These are phyloP conservation scores for Chondrilla cf. caribensis DNA, from an alignment of 37 sponge, comb jelly and placozoan species.

Conservation along the genomic window DNA sequence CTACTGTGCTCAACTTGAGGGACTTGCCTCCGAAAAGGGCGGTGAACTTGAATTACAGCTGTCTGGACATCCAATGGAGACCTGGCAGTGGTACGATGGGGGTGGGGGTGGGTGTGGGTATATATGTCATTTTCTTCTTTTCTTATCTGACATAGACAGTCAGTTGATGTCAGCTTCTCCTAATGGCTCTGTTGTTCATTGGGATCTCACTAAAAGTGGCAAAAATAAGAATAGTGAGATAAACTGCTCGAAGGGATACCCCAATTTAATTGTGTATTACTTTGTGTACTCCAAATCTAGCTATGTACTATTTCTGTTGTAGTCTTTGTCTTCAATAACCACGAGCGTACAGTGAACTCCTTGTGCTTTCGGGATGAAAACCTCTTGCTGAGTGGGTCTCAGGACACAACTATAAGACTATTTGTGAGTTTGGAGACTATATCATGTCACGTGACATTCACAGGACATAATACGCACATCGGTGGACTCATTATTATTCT, in stretches of 20 bases:
- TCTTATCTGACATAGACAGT: slow-evolving; percentile 31
- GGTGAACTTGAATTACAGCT: slow-evolving; percentile 72
- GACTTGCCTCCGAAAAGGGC: slow-evolving; percentile 52
- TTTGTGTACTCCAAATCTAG: too few relatives aligned
- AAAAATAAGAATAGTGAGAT: slow-evolving; percentile 41
- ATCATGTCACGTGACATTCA: not conserved
- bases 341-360: slow-evolving; percentile 77
- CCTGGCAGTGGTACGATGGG: slow-evolving; percentile 59
- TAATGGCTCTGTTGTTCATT: slow-evolving; percentile 75
- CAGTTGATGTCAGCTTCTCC: slow-evolving; percentile 79
- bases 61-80: slow-evolving; percentile 75
- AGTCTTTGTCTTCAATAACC: slow-evolving; percentile 71
- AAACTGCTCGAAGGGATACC: too few relatives aligned
- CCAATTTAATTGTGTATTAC: too few relatives aligned
- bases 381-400: slow-evolving; percentile 77
- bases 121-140: slow-evolving; percentile 15
- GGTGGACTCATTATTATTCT: not conserved
- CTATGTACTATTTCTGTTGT: not conserved
- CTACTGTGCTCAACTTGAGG: slow-evolving; percentile 20
- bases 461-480: not conserved
- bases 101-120: slow-evolving; percentile 27
- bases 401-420: slow-evolving; percentile 57
- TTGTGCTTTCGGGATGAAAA: slow-evolving; percentile 59
- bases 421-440: slow-evolving; percentile 60
- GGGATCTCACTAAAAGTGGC: slow-evolving; percentile 64